Evolutionary conservation across 2,888 invertebrate species (phyloP), one percentile per base, ranked within the genome.

Genomic region (Galerucella pusilla): DNA sequence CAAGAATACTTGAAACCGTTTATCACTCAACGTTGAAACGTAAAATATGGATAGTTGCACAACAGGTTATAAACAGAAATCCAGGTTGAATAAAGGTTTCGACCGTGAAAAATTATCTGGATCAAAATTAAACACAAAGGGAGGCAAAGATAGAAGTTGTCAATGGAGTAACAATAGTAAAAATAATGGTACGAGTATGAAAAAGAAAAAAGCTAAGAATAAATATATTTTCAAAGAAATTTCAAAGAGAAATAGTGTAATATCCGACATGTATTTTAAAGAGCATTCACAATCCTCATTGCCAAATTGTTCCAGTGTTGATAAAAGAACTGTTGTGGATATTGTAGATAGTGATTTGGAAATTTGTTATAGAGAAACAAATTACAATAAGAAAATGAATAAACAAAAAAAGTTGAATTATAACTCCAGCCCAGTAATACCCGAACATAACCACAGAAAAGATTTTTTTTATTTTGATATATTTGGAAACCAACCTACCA

Each of bases 311-410:
- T 12, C 6, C 4, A 35, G n/a, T 28, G 35, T 10, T 61, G 16
- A 57, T 59, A 20, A 59, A 25, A 12, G 25, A 16, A 69, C 61
- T n/a, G 11, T 69, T 25, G 49, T 69, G 14, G 61, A 69, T 49
- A 61, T 69, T 60, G 49, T 61, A 2, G 69, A 69, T 28, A 69
- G 69, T 28, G 69, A 69, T 61, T 0, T 69, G 12, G 69, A 69
- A 35, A 69, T 69, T 12, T 61, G 9, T 61, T 69, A 61, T 35
- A 9, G 12, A 2, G 59, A 54, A 16, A 68, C 11, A 46, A 12
- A 42, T 20, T 45, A 68, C 16, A 4, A 4, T 14, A 10, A 67
- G 3, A 67, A 12, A 5, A 35, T 7, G 5, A 35, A n/a, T 2
- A 12, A 28, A 14, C 35, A 1, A 49, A 49, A 49, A 49, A 49